phyloP scores from a whole-genome alignment of 2,888 invertebrate species.

The Eumerus sabulonum region DNA sequence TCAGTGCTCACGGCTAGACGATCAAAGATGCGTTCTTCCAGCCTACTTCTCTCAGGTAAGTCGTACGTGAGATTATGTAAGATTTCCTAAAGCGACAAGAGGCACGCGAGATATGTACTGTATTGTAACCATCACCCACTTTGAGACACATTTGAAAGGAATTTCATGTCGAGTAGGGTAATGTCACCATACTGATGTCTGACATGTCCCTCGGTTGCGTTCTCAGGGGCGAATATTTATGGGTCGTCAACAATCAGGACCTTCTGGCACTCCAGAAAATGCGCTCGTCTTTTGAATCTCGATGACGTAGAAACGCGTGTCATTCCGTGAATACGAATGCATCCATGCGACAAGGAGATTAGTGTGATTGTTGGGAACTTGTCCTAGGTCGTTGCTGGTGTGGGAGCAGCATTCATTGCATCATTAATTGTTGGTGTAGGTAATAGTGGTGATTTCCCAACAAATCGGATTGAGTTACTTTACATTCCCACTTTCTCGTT shows the following conservation, averaged over 20 bases:
- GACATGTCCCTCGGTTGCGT: slow-evolving; percentile 14
- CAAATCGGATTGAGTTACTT: slow-evolving; percentile 19
- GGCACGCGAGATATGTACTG: neutral
- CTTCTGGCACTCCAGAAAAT: slow-evolving; percentile 39
- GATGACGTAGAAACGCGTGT: slow-evolving; percentile 34
- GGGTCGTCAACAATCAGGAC: slow-evolving; percentile 26
- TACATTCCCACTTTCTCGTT: slow-evolving; percentile 19
- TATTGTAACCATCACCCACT: slow-evolving; percentile 1
- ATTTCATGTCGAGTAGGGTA: slow-evolving; percentile 38
- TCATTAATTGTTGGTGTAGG: too few species aligned
- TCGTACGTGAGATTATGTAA: slow-evolving; percentile 27
- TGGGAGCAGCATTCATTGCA: too few species aligned
- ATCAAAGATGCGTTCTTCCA: slow-evolving; percentile 97
- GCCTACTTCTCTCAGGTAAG: slow-evolving; percentile 93
- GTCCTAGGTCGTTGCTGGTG: too few species aligned
- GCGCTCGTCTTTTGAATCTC: slow-evolving; percentile 41
- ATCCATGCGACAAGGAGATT: slow-evolving; percentile 18
- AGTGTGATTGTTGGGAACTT: slow-evolving; percentile 27
- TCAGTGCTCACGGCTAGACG: slow-evolving; percentile 96
- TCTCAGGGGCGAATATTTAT: slow-evolving; percentile 50
- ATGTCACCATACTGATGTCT: slow-evolving; percentile 45
- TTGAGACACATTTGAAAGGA: slow-evolving; percentile 29
- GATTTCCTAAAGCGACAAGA: slow-evolving; percentile 4
- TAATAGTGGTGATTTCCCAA: slow-evolving; percentile 19
- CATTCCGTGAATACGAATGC: slow-evolving; percentile 16